Conservation (phyloP, 2,888 invertebrate species). For the Linnaemya tessellans region DNA sequence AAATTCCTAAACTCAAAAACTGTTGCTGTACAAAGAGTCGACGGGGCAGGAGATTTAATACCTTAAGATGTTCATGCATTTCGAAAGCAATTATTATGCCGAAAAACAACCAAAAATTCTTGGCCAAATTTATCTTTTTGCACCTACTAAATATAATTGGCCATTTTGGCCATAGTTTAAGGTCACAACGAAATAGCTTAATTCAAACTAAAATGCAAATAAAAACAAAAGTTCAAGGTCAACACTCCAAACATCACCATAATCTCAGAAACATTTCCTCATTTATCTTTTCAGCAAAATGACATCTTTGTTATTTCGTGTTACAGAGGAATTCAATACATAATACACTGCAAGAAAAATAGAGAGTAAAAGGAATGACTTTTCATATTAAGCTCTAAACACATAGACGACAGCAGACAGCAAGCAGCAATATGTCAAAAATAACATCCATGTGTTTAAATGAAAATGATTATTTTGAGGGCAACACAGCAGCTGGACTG, state of each 20-base stretch:
- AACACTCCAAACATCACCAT: conserved; percentile 29
- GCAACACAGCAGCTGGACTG: too few relatives aligned
- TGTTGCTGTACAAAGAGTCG: too few relatives aligned
- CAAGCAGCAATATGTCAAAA: too few relatives aligned
- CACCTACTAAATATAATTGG: conserved; percentile 18
- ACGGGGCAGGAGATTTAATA: too few relatives aligned
- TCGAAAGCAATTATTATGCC: background rate
- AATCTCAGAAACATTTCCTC: background rate
- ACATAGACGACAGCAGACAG: too few relatives aligned
- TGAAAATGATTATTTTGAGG: too few relatives aligned
- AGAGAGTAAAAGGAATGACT: too few relatives aligned
- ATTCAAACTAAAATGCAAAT: conserved; percentile 38
- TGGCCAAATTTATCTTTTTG: conserved; percentile 42
- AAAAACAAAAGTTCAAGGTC: conserved; percentile 41
- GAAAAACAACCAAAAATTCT: conserved; percentile 36
- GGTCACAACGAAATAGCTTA: conserved; percentile 44
- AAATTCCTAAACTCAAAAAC: too few relatives aligned
- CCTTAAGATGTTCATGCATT: background rate
- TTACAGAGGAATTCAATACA: background rate
- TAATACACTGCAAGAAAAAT: background rate
- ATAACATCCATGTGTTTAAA: too few relatives aligned
- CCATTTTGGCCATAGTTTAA: conserved; percentile 21
- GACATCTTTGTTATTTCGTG: conserved; percentile 54
- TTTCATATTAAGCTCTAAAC: too few relatives aligned
- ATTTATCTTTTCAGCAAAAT: conserved; percentile 25